Base-by-base conservation (phyloP, 2,797 vertebrate genomes). In the Ciconia nigra region DNA sequence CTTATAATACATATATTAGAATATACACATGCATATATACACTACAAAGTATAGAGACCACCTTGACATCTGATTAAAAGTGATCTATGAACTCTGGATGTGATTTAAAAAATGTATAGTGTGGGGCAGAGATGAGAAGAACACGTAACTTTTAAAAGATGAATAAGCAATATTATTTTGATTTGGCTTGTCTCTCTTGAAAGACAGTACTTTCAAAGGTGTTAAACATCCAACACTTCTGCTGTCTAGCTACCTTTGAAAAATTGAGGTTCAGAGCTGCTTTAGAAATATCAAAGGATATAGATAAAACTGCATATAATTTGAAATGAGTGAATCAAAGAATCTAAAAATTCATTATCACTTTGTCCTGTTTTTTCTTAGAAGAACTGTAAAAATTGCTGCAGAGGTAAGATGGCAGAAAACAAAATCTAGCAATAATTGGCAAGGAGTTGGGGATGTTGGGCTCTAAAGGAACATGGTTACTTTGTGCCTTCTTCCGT, bases 241-340 rank as follows among this genome's bases (percentile, higher is more conserved):
- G 33, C 62, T 94, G 91, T 91, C 54, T 58, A 81, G 70, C 15
- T 80, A 67, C 42, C 86, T 95, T 95, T 95, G 86, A 97, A 97
- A 96, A 92, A 74, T 3, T 0, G 7, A 85, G n/a, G 39, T 87
- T 90, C 86, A 81, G 81, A 95, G 59, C 9, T 57, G 47, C 81
- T 84, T 96, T 73, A 87, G 71, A 96, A 96, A 92, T 85, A 96
- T 87, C 88, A 97, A 94, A 96, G 74, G 7, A 8, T 74, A 61
- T 8, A 95, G 92, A 94, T 89, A 89, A 97, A 96, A 90, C 88
- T 49, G 91, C 89, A 83, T 82, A 83, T 51, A 89, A 90, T 87
- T 89, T 93, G 20, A 90, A 87, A 92, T 85, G n/a, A 73, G 74
- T 63, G 71, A 70, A 73, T 93, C 91, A 92, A 93, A 93, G 37